Base-by-base conservation (phyloP, 2,113 vertebrate species). In the Prochilodus magdalenae region DNA sequence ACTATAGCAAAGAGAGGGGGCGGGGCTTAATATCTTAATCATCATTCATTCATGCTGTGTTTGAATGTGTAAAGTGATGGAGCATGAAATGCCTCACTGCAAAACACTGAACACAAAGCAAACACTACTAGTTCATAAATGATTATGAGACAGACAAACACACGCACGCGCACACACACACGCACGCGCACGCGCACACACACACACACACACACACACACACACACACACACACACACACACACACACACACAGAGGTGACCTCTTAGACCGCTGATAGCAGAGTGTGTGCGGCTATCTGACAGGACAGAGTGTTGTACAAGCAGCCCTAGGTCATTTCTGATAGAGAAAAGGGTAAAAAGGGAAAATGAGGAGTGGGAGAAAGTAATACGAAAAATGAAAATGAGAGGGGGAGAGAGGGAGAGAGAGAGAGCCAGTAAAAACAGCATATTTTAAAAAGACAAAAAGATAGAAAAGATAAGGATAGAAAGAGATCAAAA, bases 201-300 rank as follows among this genome's bases (percentile, higher is more conserved):
- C 29, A 66, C 14, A 30, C 18, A 30, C 10, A 29, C 60, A 63
- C 26, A 30, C 11, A 62, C 5, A 62, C 29, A 74, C 20, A 59
- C 73, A 72, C 26, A n/a, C n/a, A n/a, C n/a, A n/a, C n/a, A 69
- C 51, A 69, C 57, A 63, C 60, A 27, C 36, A 59, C 47, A 40
- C 29, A 40, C 30, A 16, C 49, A 51, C 14, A 51, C 14, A 65
- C 49, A 57, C 20, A 69, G 13, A 22, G 44, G 57, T 80, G 70
- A 65, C 69, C 67, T 67, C 75, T 77, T 74, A 66, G 73, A 73
- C 24, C 63, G 67, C 51, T 65, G 74, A 66, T 24, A 77, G 22
- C 51, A 66, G 26, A 5, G 73, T 73, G 63, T 76, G 65, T 59
- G 66, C 63, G 27, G 40, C 5, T 80, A 14, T 80, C 18, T 65